These are phyloP conservation scores for Ptychobarbus kaznakovi DNA, from an alignment of 2,797 vertebrate genomes.

Conservation along the genomic window DNA sequence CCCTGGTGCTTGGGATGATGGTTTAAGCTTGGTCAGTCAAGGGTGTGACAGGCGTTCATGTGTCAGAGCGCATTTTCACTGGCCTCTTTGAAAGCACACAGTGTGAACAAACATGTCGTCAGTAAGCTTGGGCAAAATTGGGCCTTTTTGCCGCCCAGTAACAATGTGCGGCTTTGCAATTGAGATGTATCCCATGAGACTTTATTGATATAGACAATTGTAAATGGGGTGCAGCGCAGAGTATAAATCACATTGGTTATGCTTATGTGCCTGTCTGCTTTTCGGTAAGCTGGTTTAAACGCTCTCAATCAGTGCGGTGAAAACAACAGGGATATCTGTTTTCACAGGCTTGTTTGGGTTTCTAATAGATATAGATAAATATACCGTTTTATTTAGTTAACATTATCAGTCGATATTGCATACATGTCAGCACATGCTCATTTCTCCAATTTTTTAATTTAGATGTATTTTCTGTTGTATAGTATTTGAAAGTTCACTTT, in stretches of 20 bases:
- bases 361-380: background rate
- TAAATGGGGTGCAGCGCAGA: constrained; percentile 19
- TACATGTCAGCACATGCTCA: background rate
- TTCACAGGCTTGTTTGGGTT: background rate
- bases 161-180: constrained; percentile 1
- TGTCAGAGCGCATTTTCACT: background rate
- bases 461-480: background rate
- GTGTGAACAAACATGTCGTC: background rate
- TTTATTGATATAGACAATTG: constrained; percentile 47
- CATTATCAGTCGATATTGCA: background rate
- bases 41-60: background rate
- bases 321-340: constrained; percentile 11
- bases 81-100: constrained; percentile 20
- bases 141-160: background rate
- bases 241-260: constrained; percentile 38
- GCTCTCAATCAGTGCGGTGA: constrained; percentile 1
- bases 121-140: background rate
- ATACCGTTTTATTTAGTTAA: background rate
- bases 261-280: constrained; percentile 10
- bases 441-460: background rate
- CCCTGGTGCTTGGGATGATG: constrained; percentile 5
- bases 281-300: background rate
- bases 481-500: background rate
- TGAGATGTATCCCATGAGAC: constrained; percentile 37
- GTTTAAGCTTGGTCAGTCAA: constrained; percentile 27